Conservation (phyloP, 2,113 vertebrate species). For the Sapayoa aenigma region DNA sequence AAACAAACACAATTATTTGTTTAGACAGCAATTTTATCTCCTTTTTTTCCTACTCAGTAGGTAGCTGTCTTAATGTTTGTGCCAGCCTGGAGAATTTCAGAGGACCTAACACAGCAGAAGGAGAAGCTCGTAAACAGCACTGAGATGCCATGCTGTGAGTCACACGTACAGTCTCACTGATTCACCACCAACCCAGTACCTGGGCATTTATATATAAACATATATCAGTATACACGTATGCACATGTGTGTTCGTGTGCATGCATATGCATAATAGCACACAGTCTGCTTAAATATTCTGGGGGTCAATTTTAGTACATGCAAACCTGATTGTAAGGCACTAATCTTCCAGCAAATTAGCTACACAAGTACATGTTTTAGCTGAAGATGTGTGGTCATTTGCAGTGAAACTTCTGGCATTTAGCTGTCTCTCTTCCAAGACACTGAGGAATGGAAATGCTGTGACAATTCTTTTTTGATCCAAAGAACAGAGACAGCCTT, state of each 20-base stretch:
- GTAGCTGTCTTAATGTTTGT: background rate
- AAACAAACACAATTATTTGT: background rate
- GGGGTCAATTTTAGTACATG: background rate
- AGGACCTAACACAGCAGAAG: background rate
- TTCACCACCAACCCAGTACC: background rate
- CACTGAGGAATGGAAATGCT: background rate
- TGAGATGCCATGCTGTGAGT: background rate
- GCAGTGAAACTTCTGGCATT: background rate
- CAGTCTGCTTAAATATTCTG: background rate
- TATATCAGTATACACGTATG: background rate
- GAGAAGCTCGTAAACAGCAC: background rate
- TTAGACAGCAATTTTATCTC: background rate
- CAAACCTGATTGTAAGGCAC: background rate
- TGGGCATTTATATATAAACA: background rate
- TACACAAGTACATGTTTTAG: background rate
- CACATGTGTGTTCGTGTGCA: background rate
- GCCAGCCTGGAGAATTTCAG: background rate
- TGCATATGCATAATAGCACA: background rate
- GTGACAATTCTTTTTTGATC: background rate
- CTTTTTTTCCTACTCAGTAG: background rate
- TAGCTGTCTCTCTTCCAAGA: background rate
- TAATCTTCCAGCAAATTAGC: background rate
- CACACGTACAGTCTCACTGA: background rate
- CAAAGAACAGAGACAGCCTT: slow-evolving; percentile 14
- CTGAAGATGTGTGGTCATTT: background rate